Evolutionary conservation across 2,113 vertebrate genomes (phyloP), one percentile per base, ranked within the genome.

Genomic region (Tachysurus fulvidraco): DNA sequence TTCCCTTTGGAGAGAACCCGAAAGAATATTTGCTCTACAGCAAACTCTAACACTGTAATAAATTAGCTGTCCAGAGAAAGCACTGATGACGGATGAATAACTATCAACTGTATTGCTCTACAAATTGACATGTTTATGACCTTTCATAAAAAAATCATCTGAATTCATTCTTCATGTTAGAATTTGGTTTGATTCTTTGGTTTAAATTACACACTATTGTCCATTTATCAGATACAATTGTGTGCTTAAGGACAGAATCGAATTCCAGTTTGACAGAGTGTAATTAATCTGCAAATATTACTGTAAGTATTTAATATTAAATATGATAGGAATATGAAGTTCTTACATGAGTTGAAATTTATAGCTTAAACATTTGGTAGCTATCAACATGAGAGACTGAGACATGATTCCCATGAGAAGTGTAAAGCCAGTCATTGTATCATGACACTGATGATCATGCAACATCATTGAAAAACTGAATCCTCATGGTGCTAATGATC

Each of bases 1-100:
- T 88, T 86, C 90, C 91, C 93, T 91, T 93, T 92, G 92, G 91
- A 94, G 88, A 91, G 93, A 93, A 87, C 89, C 36, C 87, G 91
- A 93, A 95, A 87, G 87, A 93, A 89, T 87, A 89, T 89, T 90
- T 88, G 90, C 88, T 91, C 91, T 85, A 86, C 91, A 91, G 90
- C 92, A 86, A 91, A 92, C 90, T 89, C 88, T 86, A 91, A 89
- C 88, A 93, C 88, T 65, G 78, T 86, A 78, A 91, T 93, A 88
- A 90, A 92, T 92, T 85, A 91, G 91, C 83, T 77, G 64, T 87
- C 89, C 92, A 88, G 83, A 88, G 86, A 83, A 83, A 80, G 86
- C 5, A 57, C 67, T 81, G 81, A 88, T 93, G 88, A 78, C 54
- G 25, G 46, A 81, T 74, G 55, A 73, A 83, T 25, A 80, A 30